These are phyloP conservation scores for Acrossocheilus fasciatus DNA, from an alignment of 2,797 vertebrate species.

Conservation along the genomic window DNA sequence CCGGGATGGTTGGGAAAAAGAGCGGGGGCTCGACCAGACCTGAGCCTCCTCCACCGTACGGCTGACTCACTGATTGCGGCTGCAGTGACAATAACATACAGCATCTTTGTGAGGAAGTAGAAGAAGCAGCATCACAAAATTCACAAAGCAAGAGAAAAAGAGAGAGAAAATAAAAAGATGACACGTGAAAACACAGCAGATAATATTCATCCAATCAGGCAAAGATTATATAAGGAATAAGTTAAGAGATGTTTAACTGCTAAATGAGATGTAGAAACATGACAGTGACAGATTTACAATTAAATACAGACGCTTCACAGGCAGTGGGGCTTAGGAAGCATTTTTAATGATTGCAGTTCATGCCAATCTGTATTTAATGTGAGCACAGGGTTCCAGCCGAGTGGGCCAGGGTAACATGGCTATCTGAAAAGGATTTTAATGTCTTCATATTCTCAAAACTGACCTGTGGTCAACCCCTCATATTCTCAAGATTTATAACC, in stretches of 20 bases:
- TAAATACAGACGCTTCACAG: slow-evolving; percentile 68
- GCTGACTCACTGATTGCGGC: slow-evolving; percentile 91
- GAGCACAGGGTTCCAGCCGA: slow-evolving; percentile 61
- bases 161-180: slow-evolving; percentile 46
- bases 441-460: not conserved
- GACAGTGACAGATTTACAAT: slow-evolving; percentile 59
- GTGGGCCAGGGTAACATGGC: slow-evolving; percentile 48
- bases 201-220: slow-evolving; percentile 69
- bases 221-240: slow-evolving; percentile 71
- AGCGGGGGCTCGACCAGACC: slow-evolving; percentile 88
- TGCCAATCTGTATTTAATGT: slow-evolving; percentile 67
- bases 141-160: slow-evolving; percentile 68
- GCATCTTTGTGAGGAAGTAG: slow-evolving; percentile 84
- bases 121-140: slow-evolving; percentile 67
- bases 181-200: slow-evolving; percentile 44
- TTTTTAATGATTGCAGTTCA: slow-evolving; percentile 55
- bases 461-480: not conserved
- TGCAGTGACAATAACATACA: slow-evolving; percentile 96
- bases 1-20: slow-evolving; percentile 92
- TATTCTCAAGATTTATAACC: slow-evolving; percentile 8
- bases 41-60: slow-evolving; percentile 86
- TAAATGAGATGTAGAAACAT: slow-evolving; percentile 38
- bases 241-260: slow-evolving; percentile 56
- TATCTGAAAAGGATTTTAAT: slow-evolving; percentile 40
- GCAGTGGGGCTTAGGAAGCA: slow-evolving; percentile 28